These are phyloP conservation scores for Apotomis capreana DNA, from an alignment of 2,888 invertebrate genomes.

Conservation along the genomic window DNA sequence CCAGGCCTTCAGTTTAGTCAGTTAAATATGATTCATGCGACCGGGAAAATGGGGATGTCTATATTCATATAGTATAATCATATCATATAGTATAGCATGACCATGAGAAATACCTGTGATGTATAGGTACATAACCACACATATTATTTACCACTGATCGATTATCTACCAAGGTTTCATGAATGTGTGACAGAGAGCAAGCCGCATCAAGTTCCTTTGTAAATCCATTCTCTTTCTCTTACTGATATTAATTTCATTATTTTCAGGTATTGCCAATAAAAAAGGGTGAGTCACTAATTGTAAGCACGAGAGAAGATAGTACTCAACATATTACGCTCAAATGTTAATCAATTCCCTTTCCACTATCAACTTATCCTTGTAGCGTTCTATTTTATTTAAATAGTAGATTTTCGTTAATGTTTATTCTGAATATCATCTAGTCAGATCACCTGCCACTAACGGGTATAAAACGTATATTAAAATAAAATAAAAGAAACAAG, in stretches of 20 bases:
- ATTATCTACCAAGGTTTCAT: too few species aligned
- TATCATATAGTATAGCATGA: too few species aligned
- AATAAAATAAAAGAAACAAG: conserved; percentile 3
- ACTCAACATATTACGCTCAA: conserved; percentile 63
- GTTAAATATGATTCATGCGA: too few species aligned
- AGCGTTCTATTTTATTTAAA: conserved; percentile 37
- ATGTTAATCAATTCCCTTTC: conserved; percentile 55
- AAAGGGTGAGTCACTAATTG: conserved; percentile 63
- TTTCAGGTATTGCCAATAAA: conserved; percentile 63
- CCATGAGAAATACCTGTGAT: too few species aligned
- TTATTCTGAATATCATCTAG: conserved; percentile 37
- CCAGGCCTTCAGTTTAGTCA: too few species aligned
- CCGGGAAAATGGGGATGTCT: too few species aligned
- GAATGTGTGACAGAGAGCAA: too few species aligned
- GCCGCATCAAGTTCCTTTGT: too few species aligned
- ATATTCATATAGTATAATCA: too few species aligned
- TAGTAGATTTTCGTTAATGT: conserved; percentile 32
- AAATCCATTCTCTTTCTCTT: too few species aligned
- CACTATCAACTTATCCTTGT: conserved; percentile 47
- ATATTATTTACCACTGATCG: too few species aligned
- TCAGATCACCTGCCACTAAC: conserved; percentile 27
- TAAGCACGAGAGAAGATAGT: conserved; percentile 43
- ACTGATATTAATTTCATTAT: conserved; percentile 9
- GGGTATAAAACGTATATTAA: conserved; percentile 12
- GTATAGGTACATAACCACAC: too few species aligned